Evolutionary conservation across 2,888 invertebrate genomes (phyloP).

Genomic region (Phortica okadai): DNA sequence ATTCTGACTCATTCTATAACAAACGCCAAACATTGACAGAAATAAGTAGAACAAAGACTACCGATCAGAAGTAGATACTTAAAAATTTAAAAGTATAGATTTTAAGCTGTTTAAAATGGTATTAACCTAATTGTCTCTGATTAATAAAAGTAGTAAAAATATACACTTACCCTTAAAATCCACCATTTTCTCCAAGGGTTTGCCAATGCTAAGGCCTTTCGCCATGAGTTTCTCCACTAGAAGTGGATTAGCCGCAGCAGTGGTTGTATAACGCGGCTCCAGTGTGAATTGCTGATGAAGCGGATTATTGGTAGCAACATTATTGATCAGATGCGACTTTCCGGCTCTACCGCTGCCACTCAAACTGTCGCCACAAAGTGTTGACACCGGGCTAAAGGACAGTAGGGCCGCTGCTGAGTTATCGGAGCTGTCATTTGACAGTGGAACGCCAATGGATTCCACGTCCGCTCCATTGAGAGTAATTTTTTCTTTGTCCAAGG

Average conservation of each 20-base stretch:
- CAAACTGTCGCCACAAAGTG: conserved; percentile 55
- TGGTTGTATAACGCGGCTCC: conserved; percentile 61
- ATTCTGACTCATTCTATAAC: too few relatives aligned
- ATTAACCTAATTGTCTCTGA: too few relatives aligned
- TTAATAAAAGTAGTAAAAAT: background rate
- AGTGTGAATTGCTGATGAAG: conserved; percentile 35
- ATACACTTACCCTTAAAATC: conserved; percentile 17
- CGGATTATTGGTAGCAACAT: conserved; percentile 44
- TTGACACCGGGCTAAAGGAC: conserved; percentile 52
- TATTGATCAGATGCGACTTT: background rate
- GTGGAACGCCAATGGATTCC: conserved; percentile 59
- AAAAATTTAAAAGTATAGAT: too few relatives aligned
- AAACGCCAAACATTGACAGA: too few relatives aligned
- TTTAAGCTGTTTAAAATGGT: too few relatives aligned
- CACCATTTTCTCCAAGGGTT: conserved; percentile 72
- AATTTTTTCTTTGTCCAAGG: conserved; percentile 66
- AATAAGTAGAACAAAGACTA: too few relatives aligned
- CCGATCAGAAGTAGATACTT: too few relatives aligned
- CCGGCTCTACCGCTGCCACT: conserved; percentile 49
- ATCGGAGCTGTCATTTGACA: conserved; percentile 50
- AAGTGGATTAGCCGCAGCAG: conserved; percentile 88
- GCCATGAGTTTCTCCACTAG: conserved; percentile 90
- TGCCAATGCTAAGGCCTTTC: conserved; percentile 67
- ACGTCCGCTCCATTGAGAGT: conserved; percentile 60
- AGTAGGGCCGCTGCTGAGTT: conserved; percentile 42